Percentiles rank a stretch among this genome's conserved stretches.
These are phyloP conservation scores for Trissoscelio sp. DNA, from an alignment of 2,888 invertebrate species.

Conservation along the genomic window DNA sequence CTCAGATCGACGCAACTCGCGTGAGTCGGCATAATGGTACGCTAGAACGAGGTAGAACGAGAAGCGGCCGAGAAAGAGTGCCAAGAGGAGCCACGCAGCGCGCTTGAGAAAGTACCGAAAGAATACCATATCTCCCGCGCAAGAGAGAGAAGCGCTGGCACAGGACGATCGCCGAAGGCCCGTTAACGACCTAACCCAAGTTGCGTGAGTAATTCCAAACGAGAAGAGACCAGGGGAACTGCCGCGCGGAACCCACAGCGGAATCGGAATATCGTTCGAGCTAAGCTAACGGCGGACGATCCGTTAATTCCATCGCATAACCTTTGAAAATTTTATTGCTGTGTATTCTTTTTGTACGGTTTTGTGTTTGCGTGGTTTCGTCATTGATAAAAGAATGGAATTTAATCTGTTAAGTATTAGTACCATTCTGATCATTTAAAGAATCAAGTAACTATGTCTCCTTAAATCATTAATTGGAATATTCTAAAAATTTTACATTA, in stretches of 20 bases:
- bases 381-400: slow-evolving; percentile 6
- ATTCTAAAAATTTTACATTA: too few relatives aligned
- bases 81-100: slow-evolving; percentile 45
- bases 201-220: slow-evolving; percentile 59
- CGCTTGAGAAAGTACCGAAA: slow-evolving; percentile 48
- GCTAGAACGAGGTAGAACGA: slow-evolving; percentile 24
- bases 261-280: slow-evolving; percentile 35
- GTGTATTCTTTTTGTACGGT: slow-evolving; percentile 1
- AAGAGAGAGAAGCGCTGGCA: slow-evolving; percentile 5
- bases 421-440: background rate
- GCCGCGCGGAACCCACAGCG: slow-evolving; percentile 32
- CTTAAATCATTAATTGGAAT: too few relatives aligned
- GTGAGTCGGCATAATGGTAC: slow-evolving; percentile 46
- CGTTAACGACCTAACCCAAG: slow-evolving; percentile 65
- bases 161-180: slow-evolving; percentile 31
- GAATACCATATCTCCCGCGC: slow-evolving; percentile 33
- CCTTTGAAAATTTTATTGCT: slow-evolving; percentile 15
- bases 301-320: slow-evolving; percentile 52
- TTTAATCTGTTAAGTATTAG: background rate
- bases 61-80: slow-evolving; percentile 28
- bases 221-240: slow-evolving; percentile 45
- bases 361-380: background rate
- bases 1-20: slow-evolving; percentile 60
- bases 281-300: slow-evolving; percentile 41
- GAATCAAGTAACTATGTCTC: too few relatives aligned